phyloP scores from a whole-genome alignment of 92 coral and sea anemone species.

The Palythoa heliodiscus region DNA sequence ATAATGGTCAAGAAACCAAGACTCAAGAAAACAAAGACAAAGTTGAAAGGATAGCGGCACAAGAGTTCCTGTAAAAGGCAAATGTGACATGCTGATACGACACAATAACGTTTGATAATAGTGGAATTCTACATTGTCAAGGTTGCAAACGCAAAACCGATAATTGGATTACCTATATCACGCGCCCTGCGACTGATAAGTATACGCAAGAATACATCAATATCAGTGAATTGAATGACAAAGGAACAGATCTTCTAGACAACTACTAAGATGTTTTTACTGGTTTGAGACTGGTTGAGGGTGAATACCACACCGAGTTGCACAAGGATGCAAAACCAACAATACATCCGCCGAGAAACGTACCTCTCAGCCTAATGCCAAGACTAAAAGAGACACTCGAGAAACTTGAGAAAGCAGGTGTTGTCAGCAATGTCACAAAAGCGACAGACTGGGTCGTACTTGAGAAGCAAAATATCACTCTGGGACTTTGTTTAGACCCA shows the following conservation, averaged over 20 bases:
- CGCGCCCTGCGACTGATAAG: slow-evolving; percentile 21
- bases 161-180: slow-evolving; percentile 49
- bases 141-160: slow-evolving; percentile 41
- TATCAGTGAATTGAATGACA: too few relatives aligned
- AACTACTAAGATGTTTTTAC: slow-evolving; percentile 44
- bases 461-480: slow-evolving; percentile 50
- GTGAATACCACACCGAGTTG: slow-evolving; percentile 53
- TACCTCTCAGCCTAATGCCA: slow-evolving; percentile 42
- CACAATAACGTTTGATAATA: slow-evolving; percentile 26
- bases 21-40: slow-evolving; percentile 40
- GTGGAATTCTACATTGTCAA: slow-evolving; percentile 41
- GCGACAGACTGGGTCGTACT: slow-evolving; percentile 70
- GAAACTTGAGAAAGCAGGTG: slow-evolving; percentile 42
- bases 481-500: slow-evolving; percentile 65
- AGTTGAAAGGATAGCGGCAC: slow-evolving; percentile 53
- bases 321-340: slow-evolving; percentile 38
- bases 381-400: slow-evolving; percentile 47
- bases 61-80: slow-evolving; percentile 47
- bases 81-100: slow-evolving; percentile 28
- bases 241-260: background rate
- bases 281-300: slow-evolving; percentile 45
- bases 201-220: background rate
- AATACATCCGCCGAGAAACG: slow-evolving; percentile 57
- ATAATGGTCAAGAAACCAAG: too few relatives aligned
- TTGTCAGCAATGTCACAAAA: slow-evolving; percentile 42